Evolutionary conservation across 2,113 vertebrate species (phyloP), one percentile per base, ranked within the genome.

Genomic region (Pungitius pungitius): DNA sequence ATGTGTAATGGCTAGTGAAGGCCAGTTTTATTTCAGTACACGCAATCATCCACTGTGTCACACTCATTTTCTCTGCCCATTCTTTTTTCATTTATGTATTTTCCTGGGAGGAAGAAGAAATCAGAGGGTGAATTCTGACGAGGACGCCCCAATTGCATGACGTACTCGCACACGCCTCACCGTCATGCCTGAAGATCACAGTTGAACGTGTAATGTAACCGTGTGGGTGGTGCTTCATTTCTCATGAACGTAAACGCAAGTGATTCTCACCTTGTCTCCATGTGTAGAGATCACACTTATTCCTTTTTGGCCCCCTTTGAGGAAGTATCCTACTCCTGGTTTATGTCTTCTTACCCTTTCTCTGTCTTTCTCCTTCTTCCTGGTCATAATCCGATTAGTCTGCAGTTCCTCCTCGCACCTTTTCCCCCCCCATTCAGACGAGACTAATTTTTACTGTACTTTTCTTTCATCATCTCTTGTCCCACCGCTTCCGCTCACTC

Each of bases 381-480:
- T 70, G 60, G 75, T 69, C 66, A 61, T 66, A 40, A 51, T 55
- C 52, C 33, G 61, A 69, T 45, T 63, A 69, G 52, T 80, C 51
- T 51, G 68, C 43, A 42, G 17, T 71, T 75, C 69, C n/a, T 64
- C 62, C 13, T 43, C 8, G 20, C 57, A 47, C 59, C 42, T 57
- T 72, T 67, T 37, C 49, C 69, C 45, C n/a, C 26, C n/a, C 26
- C 55, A 12, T 63, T 69, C 9, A 58, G 42, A 78, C 67, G 71
- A 13, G 26, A 72, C 73, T 80, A 12, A 75, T 80, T 82, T 78
- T 69, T 24, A 22, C 76, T 72, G 60, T 73, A 73, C 51, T 64
- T 77, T 73, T 58, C 68, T 86, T 81, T 81, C 63, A 73, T 85
- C 76, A 62, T 76, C 24, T 35, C 56, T 51, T 72, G 15, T 24